Conservation (phyloP, 2,888 invertebrate genomes). For the Agonopterix arenella region DNA sequence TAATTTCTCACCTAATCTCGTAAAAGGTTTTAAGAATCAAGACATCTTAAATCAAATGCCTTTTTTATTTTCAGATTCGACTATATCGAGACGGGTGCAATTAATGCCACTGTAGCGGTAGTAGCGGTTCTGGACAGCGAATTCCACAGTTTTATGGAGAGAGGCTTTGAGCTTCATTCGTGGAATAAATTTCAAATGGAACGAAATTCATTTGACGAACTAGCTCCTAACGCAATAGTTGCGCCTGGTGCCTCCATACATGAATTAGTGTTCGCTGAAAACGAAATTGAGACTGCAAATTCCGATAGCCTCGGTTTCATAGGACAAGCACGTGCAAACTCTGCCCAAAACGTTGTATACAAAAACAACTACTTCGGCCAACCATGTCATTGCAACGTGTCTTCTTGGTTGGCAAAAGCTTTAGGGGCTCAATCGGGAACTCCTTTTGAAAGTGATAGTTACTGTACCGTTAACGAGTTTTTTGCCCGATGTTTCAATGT, state of each 20-base stretch:
- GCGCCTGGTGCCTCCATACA: slow-evolving; percentile 72
- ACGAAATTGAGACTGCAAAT: slow-evolving; percentile 58
- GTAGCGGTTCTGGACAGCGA: slow-evolving; percentile 78
- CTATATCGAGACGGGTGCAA: slow-evolving; percentile 78
- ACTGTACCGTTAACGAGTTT: slow-evolving; percentile 77
- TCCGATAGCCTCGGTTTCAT: slow-evolving; percentile 77
- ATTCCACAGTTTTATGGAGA: slow-evolving; percentile 75
- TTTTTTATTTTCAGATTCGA: slow-evolving; percentile 72
- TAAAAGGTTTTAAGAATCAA: not conserved
- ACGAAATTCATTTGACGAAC: slow-evolving; percentile 79
- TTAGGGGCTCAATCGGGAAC: slow-evolving; percentile 52
- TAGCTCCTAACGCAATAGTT: slow-evolving; percentile 74
- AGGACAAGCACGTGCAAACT: slow-evolving; percentile 63
- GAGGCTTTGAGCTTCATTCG: slow-evolving; percentile 79
- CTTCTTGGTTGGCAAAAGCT: slow-evolving; percentile 72
- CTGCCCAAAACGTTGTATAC: slow-evolving; percentile 63
- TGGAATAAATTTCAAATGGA: slow-evolving; percentile 81
- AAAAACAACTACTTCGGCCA: slow-evolving; percentile 79
- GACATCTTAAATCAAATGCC: not conserved
- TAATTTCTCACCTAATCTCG: too few species aligned
- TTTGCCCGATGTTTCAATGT: slow-evolving; percentile 81
- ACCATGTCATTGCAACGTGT: slow-evolving; percentile 79
- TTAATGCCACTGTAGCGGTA: slow-evolving; percentile 79
- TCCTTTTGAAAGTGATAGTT: slow-evolving; percentile 71
- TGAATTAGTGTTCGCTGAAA: slow-evolving; percentile 68